Base-by-base conservation (phyloP, 2,888 invertebrate species). In the Drosophila antonietae region DNA sequence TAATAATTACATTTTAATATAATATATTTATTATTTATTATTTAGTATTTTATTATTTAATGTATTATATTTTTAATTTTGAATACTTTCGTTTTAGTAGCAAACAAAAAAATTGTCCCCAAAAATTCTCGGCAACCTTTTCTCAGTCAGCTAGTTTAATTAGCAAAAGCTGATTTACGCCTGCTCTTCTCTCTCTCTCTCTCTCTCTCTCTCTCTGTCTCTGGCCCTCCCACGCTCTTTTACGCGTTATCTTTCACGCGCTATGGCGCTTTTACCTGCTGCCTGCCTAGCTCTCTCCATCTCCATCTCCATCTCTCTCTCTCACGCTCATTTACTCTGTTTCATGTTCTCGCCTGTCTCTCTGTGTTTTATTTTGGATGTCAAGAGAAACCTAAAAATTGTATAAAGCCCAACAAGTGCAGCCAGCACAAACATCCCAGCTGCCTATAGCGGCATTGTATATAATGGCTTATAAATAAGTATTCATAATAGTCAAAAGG, bases 401-500 rank as follows among this genome's bases (percentile, higher is more conserved):
- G n/a, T n/a, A 20, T 18, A 39, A 57, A 62, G 0, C 56, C 35
- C 44, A 37, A 37, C 37, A 37, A 65, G 35, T 65, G 49, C 23
- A 23, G 35, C 57, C 23, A 23, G 35, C 46, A 46, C 35, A 65
- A 47, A 39, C 28, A 52, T 43, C 49, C 49, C 23, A 33, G 9
- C 47, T 31, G 47, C 47, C 47, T 1, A n/a, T 31, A 23, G 8
- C 5, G 18, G 18, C 12, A 7, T 51, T 51, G 49, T 51, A 14
- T 43, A 33, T 1, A 61, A 20, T 31, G 12, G 41, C 41, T 39
- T 44, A 35, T 57, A 57, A 46, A 57, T 57, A 57, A 46, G 57
- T 35, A 57, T 57, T 57, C 47, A 49, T 31, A 49, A 59, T 49
- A 35, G 59, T n/a, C 28, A 47, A 59, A 49, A 49, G 59, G 59